Evolutionary conservation across 1,140 invertebrate genomes (phyloP), one percentile per base, ranked within the genome.

Genomic region (Drosophila sp.): DNA sequence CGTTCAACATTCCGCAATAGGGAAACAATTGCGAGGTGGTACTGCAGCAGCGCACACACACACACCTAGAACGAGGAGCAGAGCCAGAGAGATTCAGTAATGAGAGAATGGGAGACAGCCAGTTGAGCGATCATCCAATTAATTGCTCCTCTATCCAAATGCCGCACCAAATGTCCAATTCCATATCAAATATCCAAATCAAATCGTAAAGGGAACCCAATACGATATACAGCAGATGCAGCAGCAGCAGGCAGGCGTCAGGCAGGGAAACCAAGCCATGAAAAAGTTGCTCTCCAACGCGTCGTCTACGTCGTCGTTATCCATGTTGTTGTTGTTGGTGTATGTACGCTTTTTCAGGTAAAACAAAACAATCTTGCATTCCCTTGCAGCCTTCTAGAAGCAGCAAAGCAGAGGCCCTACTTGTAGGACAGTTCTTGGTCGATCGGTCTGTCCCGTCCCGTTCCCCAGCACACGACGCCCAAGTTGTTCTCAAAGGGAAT

Each of bases 21-120:
- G 82, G 82, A 89, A 89, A 72, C 82, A 76, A 79, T 76, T 87
- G 82, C 82, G 82, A 87, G 82, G 79, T 86, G 82, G 82, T 82
- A 86, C 82, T 78, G 57, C 81, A 86, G 78, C 77, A 80, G 58
- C 72, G 71, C 71, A 73, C 50, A 54, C 70, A 73, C 48, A 72
- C 46, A 72, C 43, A 51, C 27, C 56, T 53, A 7, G 21, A 21
- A 4, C 21, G 1, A 21, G 21, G 4, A 21, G 16, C 14, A 54
- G 14, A 57, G 25, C 34, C 3, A 45, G n/a, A 43, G 18, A 56
- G 14, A 29, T 21, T 21, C 1, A 21, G 21, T 7, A 27, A 7
- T 27, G 25, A 21, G 48, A 51, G 27, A 13, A 51, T 27, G 7
- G 21, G 21, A 43, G 41, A 11, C 40, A 16, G 58, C 56, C 51